Percentiles rank a stretch among this genome's conserved stretches.
phyloP scores from a whole-genome alignment of 2,888 invertebrate genomes.

The Neoascia interrupta region DNA sequence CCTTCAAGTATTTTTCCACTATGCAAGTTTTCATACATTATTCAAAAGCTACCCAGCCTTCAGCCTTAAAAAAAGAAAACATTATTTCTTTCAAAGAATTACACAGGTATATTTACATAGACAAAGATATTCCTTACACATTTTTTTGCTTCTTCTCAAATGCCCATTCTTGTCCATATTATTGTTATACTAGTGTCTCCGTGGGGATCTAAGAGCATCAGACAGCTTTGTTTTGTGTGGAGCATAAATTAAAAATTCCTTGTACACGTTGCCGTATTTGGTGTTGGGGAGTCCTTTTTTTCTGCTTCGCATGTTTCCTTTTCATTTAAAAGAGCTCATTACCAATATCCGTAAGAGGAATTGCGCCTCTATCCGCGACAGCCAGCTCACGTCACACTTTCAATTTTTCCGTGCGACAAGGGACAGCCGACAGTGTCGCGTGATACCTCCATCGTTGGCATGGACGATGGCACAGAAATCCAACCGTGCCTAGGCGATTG shows the following conservation, averaged over 20 bases:
- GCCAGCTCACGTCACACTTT: conserved; percentile 52
- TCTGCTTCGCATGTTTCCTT: conserved; percentile 39
- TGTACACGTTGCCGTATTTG: conserved; percentile 59
- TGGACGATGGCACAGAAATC: neutral
- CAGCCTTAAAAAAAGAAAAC: too few relatives aligned
- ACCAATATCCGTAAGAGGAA: conserved; percentile 53
- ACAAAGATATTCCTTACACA: conserved; percentile 27
- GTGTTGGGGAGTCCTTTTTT: conserved; percentile 38
- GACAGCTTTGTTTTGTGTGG: conserved; percentile 43
- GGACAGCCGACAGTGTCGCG: conserved; percentile 40
- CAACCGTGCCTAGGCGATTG: conserved; percentile 19
- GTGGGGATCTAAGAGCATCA: conserved; percentile 24
- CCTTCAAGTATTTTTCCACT: too few relatives aligned
- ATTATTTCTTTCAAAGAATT: too few relatives aligned
- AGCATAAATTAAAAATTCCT: conserved; percentile 62
- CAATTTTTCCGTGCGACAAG: conserved; percentile 54
- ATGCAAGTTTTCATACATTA: too few relatives aligned
- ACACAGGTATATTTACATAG: too few relatives aligned
- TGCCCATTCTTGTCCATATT: conserved; percentile 50
- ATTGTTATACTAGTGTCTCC: conserved; percentile 42
- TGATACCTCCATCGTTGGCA: conserved; percentile 18
- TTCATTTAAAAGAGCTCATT: conserved; percentile 61
- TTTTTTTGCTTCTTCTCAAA: conserved; percentile 27
- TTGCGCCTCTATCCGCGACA: conserved; percentile 28
- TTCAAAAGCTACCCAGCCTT: too few relatives aligned